Conservation (phyloP, 1,140 invertebrate species). For the Lordiphosa mommai region DNA sequence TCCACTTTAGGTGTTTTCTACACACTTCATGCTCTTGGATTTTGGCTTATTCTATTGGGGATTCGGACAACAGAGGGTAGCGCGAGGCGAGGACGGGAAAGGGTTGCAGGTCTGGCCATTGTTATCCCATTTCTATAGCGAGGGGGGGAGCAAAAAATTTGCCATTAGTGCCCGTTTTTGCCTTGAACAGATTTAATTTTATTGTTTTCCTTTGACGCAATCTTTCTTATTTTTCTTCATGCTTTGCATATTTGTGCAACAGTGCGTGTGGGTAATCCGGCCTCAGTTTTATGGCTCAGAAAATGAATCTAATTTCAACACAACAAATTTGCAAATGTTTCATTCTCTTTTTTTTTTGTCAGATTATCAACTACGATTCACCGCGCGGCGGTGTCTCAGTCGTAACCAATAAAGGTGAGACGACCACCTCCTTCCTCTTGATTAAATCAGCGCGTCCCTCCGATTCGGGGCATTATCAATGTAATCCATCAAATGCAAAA, state of each 20-base stretch:
- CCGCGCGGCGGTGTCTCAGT: conserved; percentile 88
- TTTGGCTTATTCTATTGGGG: conserved; percentile 65
- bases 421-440: conserved; percentile 88
- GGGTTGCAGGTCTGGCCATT: conserved; percentile 51
- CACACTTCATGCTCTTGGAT: conserved; percentile 47
- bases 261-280: conserved; percentile 72
- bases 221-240: conserved; percentile 31
- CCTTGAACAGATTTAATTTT: conserved; percentile 72
- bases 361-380: conserved; percentile 95
- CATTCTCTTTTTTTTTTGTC: conserved; percentile 41
- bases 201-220: conserved; percentile 65
- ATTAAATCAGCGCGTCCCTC: conserved; percentile 87
- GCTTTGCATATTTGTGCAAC: conserved; percentile 51
- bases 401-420: conserved; percentile 89
- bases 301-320: conserved; percentile 42
- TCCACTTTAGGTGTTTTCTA: conserved; percentile 69
- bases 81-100: neutral
- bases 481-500: conserved; percentile 93
- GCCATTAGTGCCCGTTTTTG: conserved; percentile 53
- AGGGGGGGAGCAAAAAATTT: conserved; percentile 25
- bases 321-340: conserved; percentile 23
- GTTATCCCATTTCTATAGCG: conserved; percentile 67
- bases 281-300: conserved; percentile 64
- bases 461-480: conserved; percentile 88
- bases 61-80: conserved; percentile 10